Percentiles rank a stretch among this genome's conserved stretches.
Conservation (phyloP, 2,113 vertebrate genomes). For the Cromileptes altivelis region DNA sequence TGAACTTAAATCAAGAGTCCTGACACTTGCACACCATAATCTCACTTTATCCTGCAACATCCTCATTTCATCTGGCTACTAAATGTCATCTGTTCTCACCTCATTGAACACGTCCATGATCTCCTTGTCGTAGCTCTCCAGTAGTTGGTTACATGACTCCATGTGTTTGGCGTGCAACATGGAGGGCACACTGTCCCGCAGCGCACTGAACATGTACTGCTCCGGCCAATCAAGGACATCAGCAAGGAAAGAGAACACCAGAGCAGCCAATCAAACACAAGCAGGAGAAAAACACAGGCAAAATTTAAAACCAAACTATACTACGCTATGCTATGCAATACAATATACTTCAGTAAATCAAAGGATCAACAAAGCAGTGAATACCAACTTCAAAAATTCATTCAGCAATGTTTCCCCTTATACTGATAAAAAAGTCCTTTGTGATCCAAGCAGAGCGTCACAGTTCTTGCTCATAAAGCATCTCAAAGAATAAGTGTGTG, state of each 20-base stretch:
- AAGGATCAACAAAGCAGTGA: background rate
- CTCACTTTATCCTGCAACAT: background rate
- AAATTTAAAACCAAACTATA: background rate
- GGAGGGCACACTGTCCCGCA: constrained; percentile 93
- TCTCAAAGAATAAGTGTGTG: background rate
- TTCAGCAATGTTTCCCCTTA: background rate
- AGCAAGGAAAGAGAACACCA: background rate
- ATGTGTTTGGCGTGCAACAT: constrained; percentile 95
- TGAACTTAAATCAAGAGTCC: background rate
- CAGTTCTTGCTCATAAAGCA: background rate
- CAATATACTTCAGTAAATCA: too few species aligned
- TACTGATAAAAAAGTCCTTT: background rate
- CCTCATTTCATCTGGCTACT: background rate
- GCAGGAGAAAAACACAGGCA: background rate
- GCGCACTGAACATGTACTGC: constrained; percentile 98
- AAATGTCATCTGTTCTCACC: constrained; percentile 78
- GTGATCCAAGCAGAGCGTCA: background rate
- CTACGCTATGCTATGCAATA: background rate
- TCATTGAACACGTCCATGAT: constrained; percentile 95
- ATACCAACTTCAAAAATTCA: background rate
- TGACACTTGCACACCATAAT: background rate
- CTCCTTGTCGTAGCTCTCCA: constrained; percentile 95
- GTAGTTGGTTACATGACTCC: constrained; percentile 91
- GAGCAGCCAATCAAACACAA: background rate
- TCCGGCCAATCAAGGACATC: constrained; percentile 39